These are phyloP conservation scores for Adelognathus sp. DNA, from an alignment of 2,888 invertebrate genomes.

Conservation along the genomic window DNA sequence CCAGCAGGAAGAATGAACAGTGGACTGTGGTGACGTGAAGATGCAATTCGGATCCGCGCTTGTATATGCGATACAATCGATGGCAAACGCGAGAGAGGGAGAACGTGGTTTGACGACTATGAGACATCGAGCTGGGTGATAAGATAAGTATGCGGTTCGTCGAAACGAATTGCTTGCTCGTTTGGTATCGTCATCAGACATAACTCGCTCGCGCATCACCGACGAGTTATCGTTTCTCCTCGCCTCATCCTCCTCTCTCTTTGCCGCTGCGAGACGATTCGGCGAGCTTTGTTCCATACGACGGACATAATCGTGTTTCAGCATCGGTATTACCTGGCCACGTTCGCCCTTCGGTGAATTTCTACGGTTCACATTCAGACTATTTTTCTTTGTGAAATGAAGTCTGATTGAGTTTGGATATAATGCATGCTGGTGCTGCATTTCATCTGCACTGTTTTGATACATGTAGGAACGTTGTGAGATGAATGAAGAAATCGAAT, in stretches of 20 bases:
- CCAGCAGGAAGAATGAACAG: neutral
- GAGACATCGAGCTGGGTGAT: conserved; percentile 57
- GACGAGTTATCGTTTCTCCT: conserved; percentile 22
- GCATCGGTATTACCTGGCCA: conserved; percentile 33
- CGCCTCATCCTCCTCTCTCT: neutral
- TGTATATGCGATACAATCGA: conserved; percentile 30
- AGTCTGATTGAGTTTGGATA: neutral
- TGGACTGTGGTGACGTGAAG: neutral
- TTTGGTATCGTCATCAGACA: conserved; percentile 69
- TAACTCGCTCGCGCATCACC: conserved; percentile 64
- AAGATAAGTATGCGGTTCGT: conserved; percentile 63
- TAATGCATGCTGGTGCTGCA: neutral
- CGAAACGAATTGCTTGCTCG: conserved; percentile 70
- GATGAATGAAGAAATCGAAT: no score
- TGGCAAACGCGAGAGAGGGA: conserved; percentile 1
- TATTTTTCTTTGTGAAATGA: neutral
- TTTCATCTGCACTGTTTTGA: conserved; percentile 38
- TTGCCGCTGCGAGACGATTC: neutral
- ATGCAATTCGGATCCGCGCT: conserved; percentile 12
- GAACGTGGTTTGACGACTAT: neutral
- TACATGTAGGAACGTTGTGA: no score
- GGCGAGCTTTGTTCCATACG: conserved; percentile 36
- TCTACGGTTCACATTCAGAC: conserved; percentile 14
- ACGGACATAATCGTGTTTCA: conserved; percentile 42
- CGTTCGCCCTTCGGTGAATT: conserved; percentile 1